Percentiles rank a stretch among this genome's conserved stretches.
Evolutionary conservation across 2,888 invertebrate genomes (phyloP).

Genomic region (Linnaemya vulpina): DNA sequence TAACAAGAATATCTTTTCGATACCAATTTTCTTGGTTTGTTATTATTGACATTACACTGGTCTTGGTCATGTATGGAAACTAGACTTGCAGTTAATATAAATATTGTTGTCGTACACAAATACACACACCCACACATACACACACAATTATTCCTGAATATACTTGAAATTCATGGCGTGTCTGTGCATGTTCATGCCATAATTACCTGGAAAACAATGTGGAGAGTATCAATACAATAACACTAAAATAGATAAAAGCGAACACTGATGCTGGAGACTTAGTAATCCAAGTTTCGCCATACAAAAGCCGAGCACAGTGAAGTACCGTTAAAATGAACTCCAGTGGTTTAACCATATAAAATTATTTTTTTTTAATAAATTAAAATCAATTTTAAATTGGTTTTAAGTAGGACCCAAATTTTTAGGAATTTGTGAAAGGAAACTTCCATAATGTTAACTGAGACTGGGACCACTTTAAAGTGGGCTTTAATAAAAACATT

Average conservation of each 20-base stretch:
- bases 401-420: too few relatives aligned
- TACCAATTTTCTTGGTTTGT: slow-evolving; percentile 50
- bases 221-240: slow-evolving; percentile 37
- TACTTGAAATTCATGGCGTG: neutral
- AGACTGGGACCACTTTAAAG: too few relatives aligned
- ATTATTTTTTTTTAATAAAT: too few relatives aligned
- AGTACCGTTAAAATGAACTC: neutral
- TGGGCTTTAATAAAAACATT: too few relatives aligned
- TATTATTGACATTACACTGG: slow-evolving; percentile 47
- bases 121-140: neutral
- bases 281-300: slow-evolving; percentile 43
- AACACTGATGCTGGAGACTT: slow-evolving; percentile 26
- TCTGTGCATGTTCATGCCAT: slow-evolving; percentile 7
- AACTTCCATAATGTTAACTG: too few relatives aligned
- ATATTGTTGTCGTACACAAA: slow-evolving; percentile 11
- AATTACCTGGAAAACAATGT: slow-evolving; percentile 58
- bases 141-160: neutral
- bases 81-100: slow-evolving; percentile 32
- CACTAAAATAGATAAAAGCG: slow-evolving; percentile 37
- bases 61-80: slow-evolving; percentile 10
- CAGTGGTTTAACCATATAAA: too few relatives aligned
- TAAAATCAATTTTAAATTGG: too few relatives aligned
- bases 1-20: slow-evolving; percentile 47
- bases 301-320: slow-evolving; percentile 32
- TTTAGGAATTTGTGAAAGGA: too few relatives aligned